phyloP scores from a whole-genome alignment of 2,797 vertebrate species.

The Hypotaenidia philippensis region DNA sequence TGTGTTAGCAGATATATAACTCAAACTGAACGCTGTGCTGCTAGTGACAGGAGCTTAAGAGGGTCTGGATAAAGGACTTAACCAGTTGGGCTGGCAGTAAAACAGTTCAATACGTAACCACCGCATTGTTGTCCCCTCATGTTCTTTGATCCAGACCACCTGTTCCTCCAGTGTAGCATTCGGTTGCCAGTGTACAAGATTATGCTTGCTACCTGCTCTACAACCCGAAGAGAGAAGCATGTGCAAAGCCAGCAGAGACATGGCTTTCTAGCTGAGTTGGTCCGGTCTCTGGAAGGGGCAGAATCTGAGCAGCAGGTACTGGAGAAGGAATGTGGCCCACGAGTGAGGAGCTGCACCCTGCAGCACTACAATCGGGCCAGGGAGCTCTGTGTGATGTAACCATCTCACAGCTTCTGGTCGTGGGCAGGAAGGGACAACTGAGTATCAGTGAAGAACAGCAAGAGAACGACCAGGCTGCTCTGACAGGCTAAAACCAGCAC shows the following conservation, averaged over 20 bases:
- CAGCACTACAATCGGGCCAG: neutral
- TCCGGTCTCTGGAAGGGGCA: neutral
- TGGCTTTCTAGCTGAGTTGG: neutral
- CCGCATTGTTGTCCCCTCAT: neutral
- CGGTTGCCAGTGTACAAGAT: neutral
- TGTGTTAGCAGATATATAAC: neutral
- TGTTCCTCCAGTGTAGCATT: neutral
- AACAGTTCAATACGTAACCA: neutral
- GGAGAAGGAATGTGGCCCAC: neutral
- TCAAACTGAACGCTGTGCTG: neutral
- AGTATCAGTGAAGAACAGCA: neutral
- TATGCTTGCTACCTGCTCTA: neutral
- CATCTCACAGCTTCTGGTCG: fast-evolving
- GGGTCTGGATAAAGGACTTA: neutral
- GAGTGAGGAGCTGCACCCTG: neutral
- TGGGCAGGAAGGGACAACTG: neutral
- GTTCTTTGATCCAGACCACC: neutral
- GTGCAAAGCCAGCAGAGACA: neutral
- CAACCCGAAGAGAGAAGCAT: neutral
- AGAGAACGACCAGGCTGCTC: neutral
- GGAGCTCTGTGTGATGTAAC: fast-evolving
- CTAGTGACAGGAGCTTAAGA: neutral
- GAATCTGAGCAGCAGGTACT: neutral
- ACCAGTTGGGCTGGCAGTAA: neutral
- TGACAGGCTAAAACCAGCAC: neutral